These are phyloP conservation scores for Athalia circularis DNA, from an alignment of 2,888 invertebrate species.

Conservation along the genomic window DNA sequence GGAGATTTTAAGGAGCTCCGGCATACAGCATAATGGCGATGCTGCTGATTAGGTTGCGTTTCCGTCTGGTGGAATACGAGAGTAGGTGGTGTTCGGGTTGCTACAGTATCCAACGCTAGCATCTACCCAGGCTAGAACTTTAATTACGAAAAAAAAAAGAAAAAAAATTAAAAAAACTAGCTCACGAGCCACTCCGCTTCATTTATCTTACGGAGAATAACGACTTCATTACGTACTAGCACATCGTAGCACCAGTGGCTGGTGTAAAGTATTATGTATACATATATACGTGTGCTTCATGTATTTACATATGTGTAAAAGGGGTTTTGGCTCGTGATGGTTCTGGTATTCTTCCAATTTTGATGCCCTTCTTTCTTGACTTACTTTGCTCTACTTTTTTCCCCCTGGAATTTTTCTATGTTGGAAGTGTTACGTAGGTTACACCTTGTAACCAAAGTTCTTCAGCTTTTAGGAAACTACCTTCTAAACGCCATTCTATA, in stretches of 20 bases:
- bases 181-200: constrained; percentile 35
- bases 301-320: too few species aligned
- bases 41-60: neutral
- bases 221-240: constrained; percentile 29
- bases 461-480: too few species aligned
- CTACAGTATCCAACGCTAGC: too few species aligned
- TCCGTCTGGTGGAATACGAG: neutral
- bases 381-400: too few species aligned
- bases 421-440: too few species aligned
- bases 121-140: constrained; percentile 6
- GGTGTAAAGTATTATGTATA: too few species aligned
- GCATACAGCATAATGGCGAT: neutral
- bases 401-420: too few species aligned
- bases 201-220: constrained; percentile 42
- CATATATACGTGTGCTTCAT: too few species aligned
- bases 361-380: neutral
- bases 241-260: neutral
- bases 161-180: constrained; percentile 5
- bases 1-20: too few species aligned
- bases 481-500: too few species aligned
- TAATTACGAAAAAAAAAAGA: constrained; percentile 23
- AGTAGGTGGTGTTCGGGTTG: too few species aligned
- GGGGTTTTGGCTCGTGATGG: neutral
- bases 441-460: too few species aligned
- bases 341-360: constrained; percentile 3